A percentile compares a stretch with the other conserved stretches of the same genome.
Conservation (phyloP, 2,888 invertebrate species). For the Trichopria drosophilae region DNA sequence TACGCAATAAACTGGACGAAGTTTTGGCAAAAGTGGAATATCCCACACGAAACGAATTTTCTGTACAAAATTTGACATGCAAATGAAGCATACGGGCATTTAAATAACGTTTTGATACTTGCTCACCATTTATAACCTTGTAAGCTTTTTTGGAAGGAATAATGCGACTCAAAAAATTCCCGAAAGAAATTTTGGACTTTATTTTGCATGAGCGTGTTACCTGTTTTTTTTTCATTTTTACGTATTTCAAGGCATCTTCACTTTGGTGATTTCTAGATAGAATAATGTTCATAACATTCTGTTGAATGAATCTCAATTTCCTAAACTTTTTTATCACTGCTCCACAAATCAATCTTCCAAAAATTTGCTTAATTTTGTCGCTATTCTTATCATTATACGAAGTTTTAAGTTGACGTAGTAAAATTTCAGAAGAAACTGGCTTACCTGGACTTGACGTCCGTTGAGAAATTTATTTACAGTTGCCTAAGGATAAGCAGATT, state of each 20-base stretch:
- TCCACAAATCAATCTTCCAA: constrained; percentile 21
- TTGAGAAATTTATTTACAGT: too few relatives aligned
- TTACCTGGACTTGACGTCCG: too few relatives aligned
- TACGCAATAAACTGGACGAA: constrained; percentile 18
- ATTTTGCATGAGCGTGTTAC: too few relatives aligned
- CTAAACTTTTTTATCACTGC: constrained; percentile 26
- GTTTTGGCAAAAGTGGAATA: constrained; percentile 17
- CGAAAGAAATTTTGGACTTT: constrained; percentile 13
- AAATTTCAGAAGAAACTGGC: constrained; percentile 13
- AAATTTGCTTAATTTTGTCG: constrained; percentile 22
- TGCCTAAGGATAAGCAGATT: too few relatives aligned
- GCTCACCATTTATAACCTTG: constrained; percentile 20
- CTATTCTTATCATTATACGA: constrained; percentile 16
- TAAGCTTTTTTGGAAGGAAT: constrained; percentile 24
- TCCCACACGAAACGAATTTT: constrained; percentile 11
- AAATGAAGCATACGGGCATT: constrained; percentile 19
- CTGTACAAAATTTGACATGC: constrained; percentile 16
- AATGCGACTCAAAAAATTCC: too few relatives aligned
- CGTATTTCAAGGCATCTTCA: too few relatives aligned
- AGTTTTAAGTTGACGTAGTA: constrained; percentile 17
- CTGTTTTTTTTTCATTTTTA: too few relatives aligned
- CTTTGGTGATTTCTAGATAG: constrained; percentile 9
- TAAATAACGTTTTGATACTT: constrained; percentile 18
- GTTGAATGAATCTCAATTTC: too few relatives aligned
- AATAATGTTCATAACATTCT: constrained; percentile 9